These are phyloP conservation scores for Lamprologus callipterus DNA, from an alignment of 2,113 vertebrate species.

Conservation along the genomic window DNA sequence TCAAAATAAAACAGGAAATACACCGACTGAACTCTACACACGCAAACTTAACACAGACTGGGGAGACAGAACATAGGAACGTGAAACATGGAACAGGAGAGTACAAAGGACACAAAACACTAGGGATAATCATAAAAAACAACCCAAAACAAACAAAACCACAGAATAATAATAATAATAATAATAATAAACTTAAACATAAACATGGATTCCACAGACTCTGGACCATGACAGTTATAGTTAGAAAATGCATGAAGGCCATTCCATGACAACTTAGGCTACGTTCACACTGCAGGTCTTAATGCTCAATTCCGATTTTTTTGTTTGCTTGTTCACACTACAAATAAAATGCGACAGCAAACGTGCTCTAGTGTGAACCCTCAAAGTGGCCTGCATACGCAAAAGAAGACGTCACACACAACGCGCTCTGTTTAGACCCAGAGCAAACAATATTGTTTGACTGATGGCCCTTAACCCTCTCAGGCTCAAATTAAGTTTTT, in stretches of 20 bases:
- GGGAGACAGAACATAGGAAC: background rate
- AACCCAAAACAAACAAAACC: background rate
- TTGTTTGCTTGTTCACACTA: rapidly evolving
- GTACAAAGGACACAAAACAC: background rate
- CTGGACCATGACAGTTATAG: background rate
- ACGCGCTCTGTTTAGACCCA: background rate
- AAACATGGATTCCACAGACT: background rate
- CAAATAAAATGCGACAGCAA: background rate
- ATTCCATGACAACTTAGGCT: background rate
- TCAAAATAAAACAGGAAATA: background rate
- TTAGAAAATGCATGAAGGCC: background rate
- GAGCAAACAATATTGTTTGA: background rate
- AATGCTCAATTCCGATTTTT: background rate
- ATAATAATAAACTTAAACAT: background rate
- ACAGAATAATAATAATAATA: background rate
- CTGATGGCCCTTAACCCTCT: background rate
- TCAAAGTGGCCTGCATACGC: background rate
- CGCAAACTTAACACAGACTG: background rate
- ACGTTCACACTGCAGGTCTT: background rate
- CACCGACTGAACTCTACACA: background rate
- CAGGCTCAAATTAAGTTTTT: background rate
- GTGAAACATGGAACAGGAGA: background rate
- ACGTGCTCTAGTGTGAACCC: background rate
- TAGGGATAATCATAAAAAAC: background rate
- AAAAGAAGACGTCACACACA: background rate